These are phyloP conservation scores for Bucorvus abyssinicus DNA, from an alignment of 2,797 vertebrate species.

Conservation along the genomic window DNA sequence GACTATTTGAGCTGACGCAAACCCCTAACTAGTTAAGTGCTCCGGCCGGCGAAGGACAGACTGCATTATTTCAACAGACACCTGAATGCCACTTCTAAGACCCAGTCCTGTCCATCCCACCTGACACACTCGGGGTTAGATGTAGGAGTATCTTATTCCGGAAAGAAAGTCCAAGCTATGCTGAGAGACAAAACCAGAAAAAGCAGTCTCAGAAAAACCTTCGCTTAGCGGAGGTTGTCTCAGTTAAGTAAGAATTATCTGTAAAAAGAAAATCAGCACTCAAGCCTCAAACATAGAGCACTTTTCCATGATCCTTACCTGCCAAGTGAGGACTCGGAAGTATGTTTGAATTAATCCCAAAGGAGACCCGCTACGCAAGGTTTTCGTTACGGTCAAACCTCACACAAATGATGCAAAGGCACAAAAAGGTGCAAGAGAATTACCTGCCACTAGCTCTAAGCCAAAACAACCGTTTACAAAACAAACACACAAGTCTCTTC, in stretches of 20 bases:
- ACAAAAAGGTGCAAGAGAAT: background rate
- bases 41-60: background rate
- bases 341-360: background rate
- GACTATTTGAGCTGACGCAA: too few species aligned
- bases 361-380: background rate
- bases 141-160: background rate
- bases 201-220: background rate
- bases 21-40: background rate
- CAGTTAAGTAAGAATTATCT: background rate
- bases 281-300: background rate
- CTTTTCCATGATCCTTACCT: background rate
- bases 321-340: background rate
- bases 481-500: background rate
- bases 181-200: background rate
- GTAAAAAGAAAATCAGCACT: background rate
- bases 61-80: background rate
- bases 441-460: background rate
- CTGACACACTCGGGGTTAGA: rapidly evolving
- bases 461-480: background rate
- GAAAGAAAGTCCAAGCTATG: background rate
- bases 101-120: background rate
- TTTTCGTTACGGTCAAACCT: background rate
- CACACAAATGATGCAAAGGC: background rate
- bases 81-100: background rate
- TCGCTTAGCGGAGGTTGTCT: background rate